Percentiles rank a stretch among this genome's conserved stretches.
phyloP scores from a whole-genome alignment of 1,140 invertebrate genomes.

The Brachionus plicatilis region DNA sequence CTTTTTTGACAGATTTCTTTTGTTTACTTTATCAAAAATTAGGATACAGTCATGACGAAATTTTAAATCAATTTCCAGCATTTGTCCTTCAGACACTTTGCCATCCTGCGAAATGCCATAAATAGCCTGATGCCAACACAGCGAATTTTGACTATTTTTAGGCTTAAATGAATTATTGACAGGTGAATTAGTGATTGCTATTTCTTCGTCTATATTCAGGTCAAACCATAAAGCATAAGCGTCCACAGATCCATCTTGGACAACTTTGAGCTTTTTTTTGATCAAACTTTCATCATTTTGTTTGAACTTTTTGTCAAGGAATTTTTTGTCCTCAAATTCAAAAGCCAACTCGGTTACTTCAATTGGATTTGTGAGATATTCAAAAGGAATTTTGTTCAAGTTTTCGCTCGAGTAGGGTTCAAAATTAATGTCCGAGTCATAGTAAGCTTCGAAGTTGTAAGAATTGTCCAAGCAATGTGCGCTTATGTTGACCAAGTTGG shows the following conservation, averaged over 20 bases:
- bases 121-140: conserved; percentile 21
- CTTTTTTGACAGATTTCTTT: background rate
- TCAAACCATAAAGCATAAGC: conserved; percentile 33
- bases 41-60: background rate
- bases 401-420: conserved; percentile 24
- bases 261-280: background rate
- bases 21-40: background rate
- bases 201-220: conserved; percentile 22
- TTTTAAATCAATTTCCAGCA: background rate
- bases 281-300: background rate
- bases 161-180: background rate
- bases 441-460: background rate
- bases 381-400: background rate
- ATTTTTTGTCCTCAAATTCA: conserved; percentile 14
- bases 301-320: background rate
- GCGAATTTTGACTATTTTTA: background rate
- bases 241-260: background rate
- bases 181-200: conserved; percentile 4
- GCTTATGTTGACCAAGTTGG: background rate
- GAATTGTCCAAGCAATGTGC: background rate
- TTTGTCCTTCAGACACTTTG: background rate
- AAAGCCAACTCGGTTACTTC: background rate
- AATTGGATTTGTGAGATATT: background rate
- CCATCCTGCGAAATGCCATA: background rate
- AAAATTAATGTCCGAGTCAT: background rate